Conservation (phyloP, 1,140 invertebrate genomes). For the Rhagoletis zephyria region DNA sequence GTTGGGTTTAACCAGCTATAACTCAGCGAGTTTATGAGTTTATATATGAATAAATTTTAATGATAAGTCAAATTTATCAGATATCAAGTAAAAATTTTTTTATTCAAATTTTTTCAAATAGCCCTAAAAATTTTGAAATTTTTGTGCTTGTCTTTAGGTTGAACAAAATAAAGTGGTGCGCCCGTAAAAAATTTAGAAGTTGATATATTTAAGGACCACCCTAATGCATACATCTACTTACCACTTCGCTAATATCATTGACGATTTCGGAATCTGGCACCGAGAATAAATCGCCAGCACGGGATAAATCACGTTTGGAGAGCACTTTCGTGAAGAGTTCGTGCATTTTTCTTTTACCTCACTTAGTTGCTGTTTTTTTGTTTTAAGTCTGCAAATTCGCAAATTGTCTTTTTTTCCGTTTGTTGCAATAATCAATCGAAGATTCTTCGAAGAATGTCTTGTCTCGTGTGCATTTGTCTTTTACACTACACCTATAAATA, state of each 20-base stretch:
- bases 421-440: background rate
- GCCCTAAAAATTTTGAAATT: too few relatives aligned
- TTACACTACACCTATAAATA: background rate
- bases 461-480: background rate
- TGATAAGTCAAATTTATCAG: too few relatives aligned
- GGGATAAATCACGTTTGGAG: slow-evolving; percentile 87
- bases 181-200: too few relatives aligned
- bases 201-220: too few relatives aligned
- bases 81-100: too few relatives aligned
- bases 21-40: too few relatives aligned
- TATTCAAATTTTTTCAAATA: too few relatives aligned
- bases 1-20: too few relatives aligned
- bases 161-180: too few relatives aligned
- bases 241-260: slow-evolving; percentile 87
- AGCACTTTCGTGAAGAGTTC: slow-evolving; percentile 90
- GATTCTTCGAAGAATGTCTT: background rate
- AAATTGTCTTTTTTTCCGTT: slow-evolving; percentile 8
- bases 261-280: slow-evolving; percentile 89
- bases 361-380: slow-evolving; percentile 51
- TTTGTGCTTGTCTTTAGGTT: too few relatives aligned
- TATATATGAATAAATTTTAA: too few relatives aligned
- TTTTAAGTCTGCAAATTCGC: slow-evolving; percentile 33
- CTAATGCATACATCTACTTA: slow-evolving; percentile 73
- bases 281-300: slow-evolving; percentile 92
- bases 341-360: slow-evolving; percentile 80